Conservation (phyloP, 2,113 vertebrate species). For the Polyodon spathula region DNA sequence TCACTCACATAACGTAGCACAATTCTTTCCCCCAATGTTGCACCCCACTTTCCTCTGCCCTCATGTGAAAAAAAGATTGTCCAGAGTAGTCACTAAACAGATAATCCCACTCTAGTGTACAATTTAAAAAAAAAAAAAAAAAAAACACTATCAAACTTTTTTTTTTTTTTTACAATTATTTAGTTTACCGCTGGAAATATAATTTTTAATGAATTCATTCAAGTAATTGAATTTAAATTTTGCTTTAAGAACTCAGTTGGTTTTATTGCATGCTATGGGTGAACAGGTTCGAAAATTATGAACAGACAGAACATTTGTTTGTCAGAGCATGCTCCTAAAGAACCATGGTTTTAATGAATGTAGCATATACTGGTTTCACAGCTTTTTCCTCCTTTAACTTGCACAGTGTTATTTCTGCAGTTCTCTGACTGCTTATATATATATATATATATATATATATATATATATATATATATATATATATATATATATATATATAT, state of each 20-base stretch:
- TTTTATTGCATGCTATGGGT: conserved; percentile 60
- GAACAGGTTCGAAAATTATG: conserved; percentile 48
- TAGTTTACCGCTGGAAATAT: conserved; percentile 51
- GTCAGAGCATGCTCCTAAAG: conserved; percentile 28
- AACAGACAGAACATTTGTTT: conserved; percentile 24
- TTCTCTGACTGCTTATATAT: conserved; percentile 44
- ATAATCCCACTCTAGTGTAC: conserved; percentile 41
- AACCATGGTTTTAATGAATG: conserved; percentile 30
- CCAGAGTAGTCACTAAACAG: conserved; percentile 29
- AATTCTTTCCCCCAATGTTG: conserved; percentile 16
- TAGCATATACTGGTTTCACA: conserved; percentile 49
- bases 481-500: conserved; percentile 17
- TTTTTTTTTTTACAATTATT: conserved; percentile 50
- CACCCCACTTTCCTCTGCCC: conserved; percentile 17
- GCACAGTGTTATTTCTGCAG: conserved; percentile 86
- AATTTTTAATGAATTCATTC: conserved; percentile 19
- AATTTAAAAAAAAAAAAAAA: conserved; percentile 43
- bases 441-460: background rate
- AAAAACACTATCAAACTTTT: conserved; percentile 21
- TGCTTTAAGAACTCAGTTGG: conserved; percentile 44
- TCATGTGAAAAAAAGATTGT: conserved; percentile 27
- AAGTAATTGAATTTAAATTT: conserved; percentile 27
- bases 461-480: conserved; percentile 13
- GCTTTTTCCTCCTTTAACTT: conserved; percentile 48
- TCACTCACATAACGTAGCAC: conserved; percentile 4